A percentile compares a stretch with the other conserved stretches of the same genome.
phyloP scores from a whole-genome alignment of 2,797 vertebrate genomes.

The Intellagama lesueurii region DNA sequence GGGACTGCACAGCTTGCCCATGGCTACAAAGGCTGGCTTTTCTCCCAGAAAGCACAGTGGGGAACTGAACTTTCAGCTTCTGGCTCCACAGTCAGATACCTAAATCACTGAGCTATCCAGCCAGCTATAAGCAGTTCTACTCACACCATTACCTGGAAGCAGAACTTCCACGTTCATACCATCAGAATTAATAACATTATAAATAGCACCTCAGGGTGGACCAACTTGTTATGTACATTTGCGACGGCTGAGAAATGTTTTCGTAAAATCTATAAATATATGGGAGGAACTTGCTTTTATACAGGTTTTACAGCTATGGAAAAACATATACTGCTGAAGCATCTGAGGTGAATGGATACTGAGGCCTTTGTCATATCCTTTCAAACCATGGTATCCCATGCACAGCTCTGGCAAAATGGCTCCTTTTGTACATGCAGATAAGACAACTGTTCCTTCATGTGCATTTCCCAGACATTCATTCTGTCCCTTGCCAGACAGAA shows the following conservation, averaged over 20 bases:
- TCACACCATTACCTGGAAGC: not conserved
- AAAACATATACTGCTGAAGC: not conserved
- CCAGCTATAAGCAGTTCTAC: not conserved
- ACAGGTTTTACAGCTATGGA: not conserved
- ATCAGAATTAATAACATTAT: not conserved
- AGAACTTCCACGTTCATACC: not conserved
- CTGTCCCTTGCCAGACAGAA: not conserved
- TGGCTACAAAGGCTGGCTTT: too few species aligned
- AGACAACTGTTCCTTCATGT: not conserved
- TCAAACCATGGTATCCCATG: not conserved
- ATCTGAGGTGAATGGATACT: not conserved
- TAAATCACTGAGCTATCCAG: too few species aligned
- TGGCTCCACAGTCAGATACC: too few species aligned
- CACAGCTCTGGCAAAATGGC: not conserved
- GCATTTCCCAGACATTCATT: not conserved
- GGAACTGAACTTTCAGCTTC: too few species aligned
- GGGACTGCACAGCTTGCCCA: too few species aligned
- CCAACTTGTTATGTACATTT: not conserved
- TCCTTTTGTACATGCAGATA: not conserved
- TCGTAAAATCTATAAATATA: not conserved
- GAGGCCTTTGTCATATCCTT: not conserved
- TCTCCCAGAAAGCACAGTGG: too few species aligned
- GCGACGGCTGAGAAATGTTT: not conserved
- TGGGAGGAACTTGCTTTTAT: not conserved
- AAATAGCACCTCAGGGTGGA: conserved; percentile 3